These are phyloP conservation scores for Helicoverpa zea DNA, from an alignment of 1,140 invertebrate genomes.

Conservation along the genomic window DNA sequence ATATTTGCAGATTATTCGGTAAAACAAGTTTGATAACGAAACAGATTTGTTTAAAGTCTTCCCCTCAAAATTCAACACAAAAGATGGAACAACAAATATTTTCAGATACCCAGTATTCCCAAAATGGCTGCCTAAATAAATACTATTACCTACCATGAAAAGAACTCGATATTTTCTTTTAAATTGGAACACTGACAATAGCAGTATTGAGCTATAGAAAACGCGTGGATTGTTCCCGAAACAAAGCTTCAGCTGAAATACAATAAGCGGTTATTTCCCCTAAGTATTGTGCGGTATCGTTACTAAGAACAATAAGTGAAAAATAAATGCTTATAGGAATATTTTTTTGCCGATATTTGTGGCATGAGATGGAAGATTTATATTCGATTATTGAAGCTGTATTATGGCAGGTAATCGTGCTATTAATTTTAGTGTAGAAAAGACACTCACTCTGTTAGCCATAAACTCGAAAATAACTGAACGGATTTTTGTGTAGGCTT, in stretches of 20 bases:
- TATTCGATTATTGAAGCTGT: too few relatives aligned
- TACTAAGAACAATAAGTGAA: background rate
- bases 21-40: too few relatives aligned
- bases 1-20: too few relatives aligned
- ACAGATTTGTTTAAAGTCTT: too few relatives aligned
- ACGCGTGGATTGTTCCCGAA: conserved; percentile 24
- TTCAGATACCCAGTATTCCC: background rate
- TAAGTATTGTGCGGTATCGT: conserved; percentile 6
- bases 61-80: too few relatives aligned
- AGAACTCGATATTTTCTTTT: background rate
- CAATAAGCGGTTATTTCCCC: conserved; percentile 21
- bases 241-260: background rate
- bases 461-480: too few relatives aligned
- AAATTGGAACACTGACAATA: background rate
- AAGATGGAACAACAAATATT: too few relatives aligned
- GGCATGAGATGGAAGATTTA: background rate
- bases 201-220: background rate
- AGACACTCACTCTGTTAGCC: too few relatives aligned
- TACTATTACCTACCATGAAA: background rate
- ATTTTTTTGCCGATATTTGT: conserved; percentile 5
- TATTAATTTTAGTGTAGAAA: too few relatives aligned
- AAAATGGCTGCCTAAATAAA: background rate
- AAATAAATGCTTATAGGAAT: background rate
- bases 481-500: too few relatives aligned
- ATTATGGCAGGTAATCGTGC: too few relatives aligned